Evolutionary conservation across 2,888 invertebrate genomes (phyloP).

Genomic region (Bursaphelenchus okinawaensis): DNA sequence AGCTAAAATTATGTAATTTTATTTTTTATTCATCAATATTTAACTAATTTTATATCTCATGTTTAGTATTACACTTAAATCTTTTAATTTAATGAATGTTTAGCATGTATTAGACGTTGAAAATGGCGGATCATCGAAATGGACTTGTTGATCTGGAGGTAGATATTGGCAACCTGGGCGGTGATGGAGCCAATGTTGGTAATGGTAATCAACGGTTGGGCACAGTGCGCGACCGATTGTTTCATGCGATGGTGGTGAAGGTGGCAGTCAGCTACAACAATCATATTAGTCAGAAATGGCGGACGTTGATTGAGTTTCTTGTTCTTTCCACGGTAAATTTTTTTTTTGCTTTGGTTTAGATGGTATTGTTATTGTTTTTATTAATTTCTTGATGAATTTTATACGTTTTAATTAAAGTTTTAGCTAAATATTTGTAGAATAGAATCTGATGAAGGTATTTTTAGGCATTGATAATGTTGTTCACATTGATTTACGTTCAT

Average conservation of each 20-base stretch:
- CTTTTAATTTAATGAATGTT: no score
- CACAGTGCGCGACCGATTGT: slow-evolving; percentile 47
- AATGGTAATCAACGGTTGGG: slow-evolving; percentile 16
- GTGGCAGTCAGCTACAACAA: slow-evolving; percentile 84
- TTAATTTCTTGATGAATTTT: no score
- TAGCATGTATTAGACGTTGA: not conserved
- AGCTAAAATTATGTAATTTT: no score
- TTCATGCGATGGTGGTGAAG: slow-evolving; percentile 78
- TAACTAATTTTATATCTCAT: no score
- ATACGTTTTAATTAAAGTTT: slow-evolving; percentile 12
- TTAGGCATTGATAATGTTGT: slow-evolving; percentile 76
- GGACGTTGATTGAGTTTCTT: slow-evolving; percentile 77
- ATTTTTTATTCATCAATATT: no score
- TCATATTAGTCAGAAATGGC: slow-evolving; percentile 74
- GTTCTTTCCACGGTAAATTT: slow-evolving; percentile 70
- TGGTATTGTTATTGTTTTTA: slow-evolving; percentile 9
- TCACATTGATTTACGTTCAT: slow-evolving; percentile 88
- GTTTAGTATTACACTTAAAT: no score
- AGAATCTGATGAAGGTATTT: slow-evolving; percentile 51
- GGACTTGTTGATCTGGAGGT: not conserved
- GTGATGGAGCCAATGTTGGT: not conserved
- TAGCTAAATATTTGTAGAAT: not conserved
- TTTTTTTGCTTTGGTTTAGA: slow-evolving; percentile 2
- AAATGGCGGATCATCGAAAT: not conserved
- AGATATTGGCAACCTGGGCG: not conserved